A percentile compares a stretch with the other conserved stretches of the same genome.
phyloP scores from a whole-genome alignment of 2,113 vertebrate genomes.

The Irena cyanogastra region DNA sequence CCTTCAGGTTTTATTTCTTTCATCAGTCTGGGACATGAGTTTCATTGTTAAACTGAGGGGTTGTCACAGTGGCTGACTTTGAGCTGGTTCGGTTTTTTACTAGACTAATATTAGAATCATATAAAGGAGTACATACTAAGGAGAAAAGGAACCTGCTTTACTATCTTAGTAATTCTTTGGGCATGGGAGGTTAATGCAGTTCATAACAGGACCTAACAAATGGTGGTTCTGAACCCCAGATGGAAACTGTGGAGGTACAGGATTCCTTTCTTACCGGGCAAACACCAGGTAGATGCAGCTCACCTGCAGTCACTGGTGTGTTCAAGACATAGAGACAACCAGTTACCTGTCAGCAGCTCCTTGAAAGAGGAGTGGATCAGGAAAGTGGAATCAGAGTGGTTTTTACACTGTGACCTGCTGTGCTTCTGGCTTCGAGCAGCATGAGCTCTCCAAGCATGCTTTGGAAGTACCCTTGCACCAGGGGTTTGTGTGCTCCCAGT shows the following conservation, averaged over 20 bases:
- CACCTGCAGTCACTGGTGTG: neutral
- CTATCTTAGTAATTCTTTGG: neutral
- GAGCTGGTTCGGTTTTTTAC: neutral
- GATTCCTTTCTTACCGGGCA: neutral
- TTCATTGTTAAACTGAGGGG: neutral
- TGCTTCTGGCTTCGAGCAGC: neutral
- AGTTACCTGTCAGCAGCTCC: neutral
- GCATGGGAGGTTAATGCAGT: neutral
- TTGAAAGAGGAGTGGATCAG: neutral
- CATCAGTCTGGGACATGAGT: neutral
- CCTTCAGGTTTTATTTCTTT: conserved; percentile 22
- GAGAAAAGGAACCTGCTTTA: neutral
- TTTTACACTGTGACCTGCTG: neutral
- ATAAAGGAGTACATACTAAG: neutral
- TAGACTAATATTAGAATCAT: neutral
- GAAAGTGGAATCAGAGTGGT: neutral
- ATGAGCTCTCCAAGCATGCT: neutral
- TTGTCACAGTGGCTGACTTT: neutral
- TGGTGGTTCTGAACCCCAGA: neutral
- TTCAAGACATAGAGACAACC: neutral
- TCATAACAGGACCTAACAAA: neutral
- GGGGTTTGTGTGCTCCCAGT: neutral
- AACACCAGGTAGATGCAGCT: neutral
- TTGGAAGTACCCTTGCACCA: neutral
- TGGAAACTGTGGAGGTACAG: neutral